A percentile compares a stretch with the other conserved stretches of the same genome.
Evolutionary conservation across 2,888 invertebrate species (phyloP).

Genomic region (Nymphalis urticae): DNA sequence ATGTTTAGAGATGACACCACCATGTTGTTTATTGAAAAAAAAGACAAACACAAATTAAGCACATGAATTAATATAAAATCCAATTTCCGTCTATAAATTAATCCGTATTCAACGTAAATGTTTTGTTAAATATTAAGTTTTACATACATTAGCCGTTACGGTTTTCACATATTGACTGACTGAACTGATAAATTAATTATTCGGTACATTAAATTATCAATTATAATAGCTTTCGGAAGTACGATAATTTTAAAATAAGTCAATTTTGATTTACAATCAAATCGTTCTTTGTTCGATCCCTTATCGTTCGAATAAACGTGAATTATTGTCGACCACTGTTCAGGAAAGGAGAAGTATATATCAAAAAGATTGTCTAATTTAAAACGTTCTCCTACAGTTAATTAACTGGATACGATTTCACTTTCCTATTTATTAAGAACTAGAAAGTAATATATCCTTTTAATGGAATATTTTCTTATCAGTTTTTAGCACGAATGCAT

Average conservation of each 20-base stretch:
- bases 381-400: constrained; percentile 52
- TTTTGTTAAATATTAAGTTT: constrained; percentile 9
- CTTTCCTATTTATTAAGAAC: constrained; percentile 5
- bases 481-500: not conserved
- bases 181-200: constrained; percentile 41
- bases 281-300: constrained; percentile 66
- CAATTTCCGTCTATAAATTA: too few species aligned
- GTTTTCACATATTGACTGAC: constrained; percentile 17
- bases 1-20: too few species aligned
- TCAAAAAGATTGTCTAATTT: constrained; percentile 77
- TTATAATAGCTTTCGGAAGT: constrained; percentile 21
- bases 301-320: constrained; percentile 77
- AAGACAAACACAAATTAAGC: too few species aligned
- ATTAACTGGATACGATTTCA: constrained; percentile 15
- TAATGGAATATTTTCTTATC: not conserved
- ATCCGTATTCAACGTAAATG: constrained; percentile 8
- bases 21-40: too few species aligned
- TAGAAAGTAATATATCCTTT: not conserved
- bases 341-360: constrained; percentile 63
- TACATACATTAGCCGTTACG: constrained; percentile 16
- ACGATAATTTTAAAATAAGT: constrained; percentile 36
- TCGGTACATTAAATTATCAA: constrained; percentile 35
- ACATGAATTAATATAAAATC: too few species aligned
- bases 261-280: constrained; percentile 63
- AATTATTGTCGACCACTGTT: constrained; percentile 69